Conservation (phyloP, 2,113 vertebrate genomes). For the Aleadryas rufinucha region DNA sequence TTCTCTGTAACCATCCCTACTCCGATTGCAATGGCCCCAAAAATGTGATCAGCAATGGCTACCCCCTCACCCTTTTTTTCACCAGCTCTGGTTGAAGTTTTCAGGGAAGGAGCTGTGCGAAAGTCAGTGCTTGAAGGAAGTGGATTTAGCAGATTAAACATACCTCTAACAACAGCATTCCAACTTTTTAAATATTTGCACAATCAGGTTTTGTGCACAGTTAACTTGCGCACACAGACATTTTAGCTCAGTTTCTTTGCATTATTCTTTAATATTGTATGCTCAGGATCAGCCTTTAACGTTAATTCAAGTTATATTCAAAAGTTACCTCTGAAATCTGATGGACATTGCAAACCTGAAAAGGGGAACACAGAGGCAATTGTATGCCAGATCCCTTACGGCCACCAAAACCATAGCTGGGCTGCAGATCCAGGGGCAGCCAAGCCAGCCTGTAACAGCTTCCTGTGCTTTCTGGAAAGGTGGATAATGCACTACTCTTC, state of each 20-base stretch:
- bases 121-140: not conserved
- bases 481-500: not conserved
- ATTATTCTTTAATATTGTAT: not conserved
- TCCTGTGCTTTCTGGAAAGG: not conserved
- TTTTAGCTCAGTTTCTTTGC: not conserved
- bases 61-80: not conserved
- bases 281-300: not conserved
- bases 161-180: not conserved
- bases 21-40: not conserved
- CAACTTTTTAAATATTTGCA: not conserved
- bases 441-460: not conserved
- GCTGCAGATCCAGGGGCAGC: not conserved
- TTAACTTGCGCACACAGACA: not conserved
- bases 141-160: not conserved
- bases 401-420: not conserved
- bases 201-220: not conserved
- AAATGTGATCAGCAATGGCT: not conserved
- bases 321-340: not conserved
- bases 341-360: not conserved
- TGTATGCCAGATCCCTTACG: rapidly evolving
- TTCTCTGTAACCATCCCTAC: not conserved
- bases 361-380: not conserved
- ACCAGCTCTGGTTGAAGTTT: not conserved
- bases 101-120: not conserved
- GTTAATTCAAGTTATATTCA: not conserved